phyloP scores from a whole-genome alignment of 1,140 invertebrate genomes.

The Oreohelix idahoensis region DNA sequence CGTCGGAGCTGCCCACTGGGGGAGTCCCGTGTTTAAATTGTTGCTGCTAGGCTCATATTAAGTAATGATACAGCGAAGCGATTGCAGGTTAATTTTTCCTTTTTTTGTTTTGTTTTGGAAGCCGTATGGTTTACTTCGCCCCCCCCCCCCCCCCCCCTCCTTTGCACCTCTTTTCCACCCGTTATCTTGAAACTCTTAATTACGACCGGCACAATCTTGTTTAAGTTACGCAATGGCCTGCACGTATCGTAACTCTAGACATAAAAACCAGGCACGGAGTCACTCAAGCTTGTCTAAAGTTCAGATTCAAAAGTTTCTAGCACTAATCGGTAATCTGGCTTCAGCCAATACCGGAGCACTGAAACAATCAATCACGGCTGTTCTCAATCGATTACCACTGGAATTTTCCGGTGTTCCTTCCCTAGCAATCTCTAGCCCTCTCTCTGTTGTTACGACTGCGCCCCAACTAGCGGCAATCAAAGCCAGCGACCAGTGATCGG shows the following conservation, averaged over 20 bases:
- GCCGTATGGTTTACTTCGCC: too few species aligned
- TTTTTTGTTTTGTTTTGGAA: too few species aligned
- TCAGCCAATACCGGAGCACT: not conserved
- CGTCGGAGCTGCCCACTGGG: too few species aligned
- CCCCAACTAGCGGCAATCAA: not conserved
- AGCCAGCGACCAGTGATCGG: not conserved
- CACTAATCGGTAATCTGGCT: not conserved
- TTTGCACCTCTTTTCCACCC: too few species aligned
- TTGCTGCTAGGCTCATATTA: too few species aligned
- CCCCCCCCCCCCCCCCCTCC: too few species aligned
- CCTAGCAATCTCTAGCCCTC: not conserved
- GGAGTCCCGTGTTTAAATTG: too few species aligned
- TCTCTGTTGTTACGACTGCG: not conserved
- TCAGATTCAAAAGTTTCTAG: not conserved
- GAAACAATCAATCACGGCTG: slow-evolving; percentile 12
- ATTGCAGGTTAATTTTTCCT: too few species aligned
- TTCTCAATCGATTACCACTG: not conserved
- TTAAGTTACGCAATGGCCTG: too few species aligned
- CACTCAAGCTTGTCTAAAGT: not conserved
- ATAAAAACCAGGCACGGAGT: not conserved
- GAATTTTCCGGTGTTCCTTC: not conserved
- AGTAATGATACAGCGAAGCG: too few species aligned
- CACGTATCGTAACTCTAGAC: not conserved
- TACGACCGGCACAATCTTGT: too few species aligned
- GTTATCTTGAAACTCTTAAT: too few species aligned